Evolutionary conservation across 2,113 vertebrate species (phyloP), one percentile per base, ranked within the genome.

Genomic region (Hucho hucho): DNA sequence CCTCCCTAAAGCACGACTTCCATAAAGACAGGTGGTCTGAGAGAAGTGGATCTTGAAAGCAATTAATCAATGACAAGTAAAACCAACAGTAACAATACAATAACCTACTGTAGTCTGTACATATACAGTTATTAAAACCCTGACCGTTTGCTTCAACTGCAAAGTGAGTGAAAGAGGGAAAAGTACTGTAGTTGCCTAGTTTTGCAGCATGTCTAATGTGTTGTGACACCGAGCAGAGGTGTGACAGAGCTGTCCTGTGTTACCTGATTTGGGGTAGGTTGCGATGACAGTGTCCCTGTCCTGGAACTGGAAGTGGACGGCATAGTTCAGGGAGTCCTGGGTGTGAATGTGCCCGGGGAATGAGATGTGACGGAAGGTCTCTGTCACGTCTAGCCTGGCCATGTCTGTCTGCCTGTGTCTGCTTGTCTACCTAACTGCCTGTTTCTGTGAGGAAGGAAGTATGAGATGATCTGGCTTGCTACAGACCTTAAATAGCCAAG

Each of bases 221-320:
- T 53, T 53, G 49, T 53, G 49, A 53, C 49, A 18, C 53, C 37
- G 37, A 61, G 58, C 20, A n/a, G 58, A 9, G n/a, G 58, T 61
- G 58, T 61, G 6, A 61, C n/a, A 61, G n/a, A 58, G 14, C 22
- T 32, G 47, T 7, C 32, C 12, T 49, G 3, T 68, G 89, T 90
- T 89, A 95, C 95, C 95, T 85, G 95, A 96, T 80, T 95, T 96
- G 67, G 95, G 95, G 77, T 94, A 97, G 16, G 94, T 92, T 69
- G 84, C 93, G 1, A 96, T 95, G 32, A 97, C 29, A 26, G 91
- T 89, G 22, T 97, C 95, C 0, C 81, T 89, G 78, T 93, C 88
- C 46, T 86, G 80, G 86, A 96, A 95, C 1, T 74, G 18, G 79
- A 96, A 96, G 18, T 79, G 9, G 46, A 84, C 1, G 43, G 94